phyloP scores from a whole-genome alignment of 2,888 invertebrate species.

The Suillia variegata region DNA sequence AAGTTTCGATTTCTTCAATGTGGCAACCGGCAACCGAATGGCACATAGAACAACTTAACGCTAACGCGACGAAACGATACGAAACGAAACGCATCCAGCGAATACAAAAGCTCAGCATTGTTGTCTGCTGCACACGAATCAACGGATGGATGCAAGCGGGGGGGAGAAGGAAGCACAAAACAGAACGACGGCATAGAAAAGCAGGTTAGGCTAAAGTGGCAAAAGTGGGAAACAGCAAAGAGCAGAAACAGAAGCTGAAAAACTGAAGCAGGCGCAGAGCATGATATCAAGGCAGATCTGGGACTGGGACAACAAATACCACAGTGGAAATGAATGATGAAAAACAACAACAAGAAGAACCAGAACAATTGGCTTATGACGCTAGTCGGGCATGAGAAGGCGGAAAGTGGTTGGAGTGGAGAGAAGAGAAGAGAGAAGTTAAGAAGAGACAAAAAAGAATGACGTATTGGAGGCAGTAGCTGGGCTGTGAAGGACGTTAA shows the following conservation, averaged over 20 bases:
- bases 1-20: no score
- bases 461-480: no score
- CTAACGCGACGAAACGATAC: no score
- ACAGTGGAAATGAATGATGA: not conserved
- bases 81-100: not conserved
- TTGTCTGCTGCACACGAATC: not conserved
- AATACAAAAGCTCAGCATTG: not conserved
- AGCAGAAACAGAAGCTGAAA: not conserved
- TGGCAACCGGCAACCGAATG: no score
- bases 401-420: not conserved
- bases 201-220: not conserved
- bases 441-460: no score
- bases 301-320: conserved; percentile 4
- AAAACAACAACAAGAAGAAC: not conserved
- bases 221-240: not conserved
- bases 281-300: no score
- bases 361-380: not conserved
- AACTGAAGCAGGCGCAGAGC: not conserved
- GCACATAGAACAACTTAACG: no score
- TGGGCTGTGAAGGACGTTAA: no score
- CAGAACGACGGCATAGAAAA: not conserved
- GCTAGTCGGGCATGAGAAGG: not conserved
- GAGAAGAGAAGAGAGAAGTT: not conserved
- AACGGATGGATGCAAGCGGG: not conserved
- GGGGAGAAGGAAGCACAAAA: not conserved